These are phyloP conservation scores for Okamejei kenojei DNA, from an alignment of 2,797 vertebrate species.

Conservation along the genomic window DNA sequence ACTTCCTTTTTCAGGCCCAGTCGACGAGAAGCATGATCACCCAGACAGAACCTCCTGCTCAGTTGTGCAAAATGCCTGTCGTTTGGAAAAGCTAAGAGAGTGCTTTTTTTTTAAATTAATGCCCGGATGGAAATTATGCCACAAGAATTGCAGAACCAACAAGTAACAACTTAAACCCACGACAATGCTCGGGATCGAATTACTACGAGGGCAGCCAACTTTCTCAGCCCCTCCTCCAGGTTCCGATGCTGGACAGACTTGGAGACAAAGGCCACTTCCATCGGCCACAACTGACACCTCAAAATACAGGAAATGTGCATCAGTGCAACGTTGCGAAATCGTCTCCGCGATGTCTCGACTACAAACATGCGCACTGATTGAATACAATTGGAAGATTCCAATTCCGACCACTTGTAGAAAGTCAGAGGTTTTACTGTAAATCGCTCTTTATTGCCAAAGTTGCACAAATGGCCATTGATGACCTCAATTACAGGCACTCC, in stretches of 20 bases:
- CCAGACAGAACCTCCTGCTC: neutral
- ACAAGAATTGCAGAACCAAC: neutral
- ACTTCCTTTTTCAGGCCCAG: neutral
- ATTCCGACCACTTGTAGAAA: neutral
- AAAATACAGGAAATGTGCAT: neutral
- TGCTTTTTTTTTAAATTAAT: neutral
- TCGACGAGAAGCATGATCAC: neutral
- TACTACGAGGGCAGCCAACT: neutral
- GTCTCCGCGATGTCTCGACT: neutral
- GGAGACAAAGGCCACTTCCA: too few relatives aligned
- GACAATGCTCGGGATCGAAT: neutral
- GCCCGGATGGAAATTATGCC: neutral
- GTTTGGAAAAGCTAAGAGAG: neutral
- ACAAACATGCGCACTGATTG: neutral
- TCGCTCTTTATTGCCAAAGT: neutral
- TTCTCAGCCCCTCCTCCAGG: neutral
- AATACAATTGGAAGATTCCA: neutral
- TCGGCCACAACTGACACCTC: neutral
- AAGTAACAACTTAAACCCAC: neutral
- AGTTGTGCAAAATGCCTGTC: neutral
- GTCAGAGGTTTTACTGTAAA: neutral
- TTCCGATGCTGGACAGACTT: neutral
- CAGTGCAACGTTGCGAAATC: neutral
- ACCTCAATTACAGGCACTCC: too few relatives aligned
- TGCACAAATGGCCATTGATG: too few relatives aligned